Evolutionary conservation across 2,888 invertebrate species (phyloP).

Genomic region (Mystacides longicornis): DNA sequence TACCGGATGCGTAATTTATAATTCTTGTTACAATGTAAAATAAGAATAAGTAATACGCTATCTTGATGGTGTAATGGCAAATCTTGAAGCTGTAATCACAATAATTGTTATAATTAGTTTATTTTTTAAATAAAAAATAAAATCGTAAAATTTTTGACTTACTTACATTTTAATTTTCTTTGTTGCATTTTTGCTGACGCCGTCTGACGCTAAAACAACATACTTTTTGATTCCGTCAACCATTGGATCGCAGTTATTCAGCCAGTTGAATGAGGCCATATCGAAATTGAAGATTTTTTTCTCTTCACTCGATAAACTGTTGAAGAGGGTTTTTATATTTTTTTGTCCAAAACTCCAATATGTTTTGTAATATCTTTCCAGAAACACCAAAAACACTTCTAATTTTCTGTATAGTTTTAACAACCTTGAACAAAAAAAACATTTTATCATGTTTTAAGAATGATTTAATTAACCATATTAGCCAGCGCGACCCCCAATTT

Average conservation of each 20-base stretch:
- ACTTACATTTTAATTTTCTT: neutral
- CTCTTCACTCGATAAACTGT: neutral
- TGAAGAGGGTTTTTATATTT: neutral
- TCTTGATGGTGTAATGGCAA: neutral
- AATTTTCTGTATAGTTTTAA: neutral
- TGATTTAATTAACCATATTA: no score
- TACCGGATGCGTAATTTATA: neutral
- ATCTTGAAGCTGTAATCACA: neutral
- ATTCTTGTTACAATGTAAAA: neutral
- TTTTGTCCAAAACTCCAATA: neutral
- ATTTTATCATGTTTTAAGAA: neutral
- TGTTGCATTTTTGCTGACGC: neutral
- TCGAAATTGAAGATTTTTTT: slow-evolving; percentile 2
- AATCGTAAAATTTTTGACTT: neutral
- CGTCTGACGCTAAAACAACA: neutral
- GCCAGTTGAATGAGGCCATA: neutral
- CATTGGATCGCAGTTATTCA: neutral
- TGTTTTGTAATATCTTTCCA: neutral
- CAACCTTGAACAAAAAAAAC: neutral
- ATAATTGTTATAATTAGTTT: neutral
- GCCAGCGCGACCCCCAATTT: no score
- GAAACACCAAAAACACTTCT: neutral
- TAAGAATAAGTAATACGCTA: neutral
- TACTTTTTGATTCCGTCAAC: neutral
- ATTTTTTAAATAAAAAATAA: neutral